Conservation (phyloP, 2,888 invertebrate species). For the Limnephilus auricula region DNA sequence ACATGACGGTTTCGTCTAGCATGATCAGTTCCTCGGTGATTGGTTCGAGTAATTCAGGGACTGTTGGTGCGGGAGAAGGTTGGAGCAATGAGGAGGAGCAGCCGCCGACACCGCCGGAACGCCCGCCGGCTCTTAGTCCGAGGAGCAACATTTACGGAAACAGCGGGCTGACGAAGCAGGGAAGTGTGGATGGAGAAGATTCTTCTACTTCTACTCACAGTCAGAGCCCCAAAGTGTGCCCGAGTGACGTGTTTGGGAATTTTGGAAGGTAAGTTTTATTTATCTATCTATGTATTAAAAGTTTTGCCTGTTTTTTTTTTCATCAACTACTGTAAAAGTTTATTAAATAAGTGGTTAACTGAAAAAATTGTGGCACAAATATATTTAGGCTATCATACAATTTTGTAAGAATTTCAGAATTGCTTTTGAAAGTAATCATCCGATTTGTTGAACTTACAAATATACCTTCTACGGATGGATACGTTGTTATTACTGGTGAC, state of each 20-base stretch:
- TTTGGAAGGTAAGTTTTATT: slow-evolving; percentile 46
- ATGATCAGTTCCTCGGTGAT: neutral
- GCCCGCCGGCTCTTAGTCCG: slow-evolving; percentile 62
- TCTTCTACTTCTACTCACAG: neutral
- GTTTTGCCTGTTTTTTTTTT: no score
- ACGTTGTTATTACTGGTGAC: no score
- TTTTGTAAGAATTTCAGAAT: no score
- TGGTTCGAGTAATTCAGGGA: slow-evolving; percentile 20
- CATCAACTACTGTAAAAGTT: no score
- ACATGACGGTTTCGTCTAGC: neutral
- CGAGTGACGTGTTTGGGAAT: slow-evolving; percentile 45
- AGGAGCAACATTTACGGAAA: slow-evolving; percentile 58
- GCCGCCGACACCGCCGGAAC: slow-evolving; percentile 51
- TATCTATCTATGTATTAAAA: no score
- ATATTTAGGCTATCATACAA: no score
- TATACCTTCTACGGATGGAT: no score
- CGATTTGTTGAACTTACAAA: no score
- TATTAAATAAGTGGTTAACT: no score
- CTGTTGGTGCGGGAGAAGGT: neutral
- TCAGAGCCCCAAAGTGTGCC: slow-evolving; percentile 52
- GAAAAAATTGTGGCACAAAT: no score
- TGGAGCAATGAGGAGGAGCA: slow-evolving; percentile 8
- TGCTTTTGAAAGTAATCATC: no score
- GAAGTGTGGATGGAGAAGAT: slow-evolving; percentile 52
- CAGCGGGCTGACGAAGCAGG: slow-evolving; percentile 21